Conservation (phyloP, 2,797 vertebrate species). For the Aplochiton taeniatus region DNA sequence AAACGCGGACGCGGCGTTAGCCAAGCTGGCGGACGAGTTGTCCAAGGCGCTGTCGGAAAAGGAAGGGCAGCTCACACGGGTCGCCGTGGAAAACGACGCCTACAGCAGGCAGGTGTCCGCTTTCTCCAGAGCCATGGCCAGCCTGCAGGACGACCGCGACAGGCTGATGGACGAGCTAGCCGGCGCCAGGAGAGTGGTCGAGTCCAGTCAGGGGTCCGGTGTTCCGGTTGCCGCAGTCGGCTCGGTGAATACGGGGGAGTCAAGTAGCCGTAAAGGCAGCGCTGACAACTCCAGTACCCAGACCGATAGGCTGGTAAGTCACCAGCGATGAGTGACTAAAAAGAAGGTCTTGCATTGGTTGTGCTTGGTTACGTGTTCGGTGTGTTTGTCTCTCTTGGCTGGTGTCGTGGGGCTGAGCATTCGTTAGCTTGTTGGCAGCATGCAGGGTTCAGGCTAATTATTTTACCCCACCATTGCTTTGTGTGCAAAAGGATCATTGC, state of each 20-base stretch:
- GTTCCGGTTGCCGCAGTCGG: conserved; percentile 24
- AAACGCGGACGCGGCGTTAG: conserved; percentile 61
- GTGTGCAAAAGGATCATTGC: conserved; percentile 40
- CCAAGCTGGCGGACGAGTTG: conserved; percentile 65
- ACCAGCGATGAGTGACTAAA: conserved; percentile 23
- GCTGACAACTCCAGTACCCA: conserved; percentile 51
- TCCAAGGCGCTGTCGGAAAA: conserved; percentile 67
- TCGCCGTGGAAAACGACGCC: conserved; percentile 64
- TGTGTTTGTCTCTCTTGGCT: conserved; percentile 32
- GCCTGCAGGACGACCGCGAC: conserved; percentile 86
- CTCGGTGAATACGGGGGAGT: conserved; percentile 45
- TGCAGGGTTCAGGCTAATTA: conserved; percentile 34
- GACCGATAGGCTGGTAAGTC: conserved; percentile 74
- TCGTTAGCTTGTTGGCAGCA: conserved; percentile 38
- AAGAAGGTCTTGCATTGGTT: conserved; percentile 11
- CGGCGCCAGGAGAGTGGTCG: conserved; percentile 64
- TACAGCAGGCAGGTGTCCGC: conserved; percentile 79
- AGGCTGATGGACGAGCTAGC: conserved; percentile 78
- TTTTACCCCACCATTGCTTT: conserved; percentile 36
- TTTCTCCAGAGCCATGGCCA: conserved; percentile 86
- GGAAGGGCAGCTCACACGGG: conserved; percentile 71
- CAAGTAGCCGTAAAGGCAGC: conserved; percentile 55
- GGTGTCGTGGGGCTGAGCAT: conserved; percentile 25
- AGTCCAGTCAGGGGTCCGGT: conserved; percentile 61
- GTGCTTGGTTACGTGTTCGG: conserved; percentile 44